A percentile compares a stretch with the other conserved stretches of the same genome.
Conservation (phyloP, 2,888 invertebrate species). For the Mesorhabditis sp. region DNA sequence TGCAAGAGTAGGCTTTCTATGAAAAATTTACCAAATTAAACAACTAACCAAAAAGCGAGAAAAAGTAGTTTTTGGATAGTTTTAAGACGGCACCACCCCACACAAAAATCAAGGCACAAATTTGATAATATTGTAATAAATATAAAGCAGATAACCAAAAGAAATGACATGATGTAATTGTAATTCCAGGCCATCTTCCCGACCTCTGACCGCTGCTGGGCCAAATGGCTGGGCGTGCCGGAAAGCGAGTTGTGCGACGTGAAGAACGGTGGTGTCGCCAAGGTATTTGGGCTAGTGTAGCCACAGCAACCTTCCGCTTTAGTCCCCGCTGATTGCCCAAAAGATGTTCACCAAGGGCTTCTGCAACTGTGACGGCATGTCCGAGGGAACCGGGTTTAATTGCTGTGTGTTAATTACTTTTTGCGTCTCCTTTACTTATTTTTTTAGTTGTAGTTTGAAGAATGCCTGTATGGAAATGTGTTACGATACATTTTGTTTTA, state of each 20-base stretch:
- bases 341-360: not conserved
- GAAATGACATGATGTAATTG: no score
- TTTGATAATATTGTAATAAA: no score
- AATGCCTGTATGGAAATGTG: no score
- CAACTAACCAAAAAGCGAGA: no score
- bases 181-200: slow-evolving; percentile 3
- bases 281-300: not conserved
- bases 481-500: not conserved
- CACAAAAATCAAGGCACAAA: no score
- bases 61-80: no score
- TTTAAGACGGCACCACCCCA: no score
- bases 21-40: no score
- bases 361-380: not conserved
- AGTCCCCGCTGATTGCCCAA: not conserved
- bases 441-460: no score
- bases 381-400: slow-evolving; percentile 6
- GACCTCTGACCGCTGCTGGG: not conserved
- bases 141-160: no score
- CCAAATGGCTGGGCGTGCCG: not conserved
- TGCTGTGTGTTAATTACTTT: not conserved
- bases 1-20: not conserved
- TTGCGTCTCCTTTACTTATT: not conserved
- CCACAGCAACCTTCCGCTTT: not conserved
- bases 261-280: not conserved
- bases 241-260: not conserved